Conservation (phyloP, 2,888 invertebrate species). For the Drosophila falleni region DNA sequence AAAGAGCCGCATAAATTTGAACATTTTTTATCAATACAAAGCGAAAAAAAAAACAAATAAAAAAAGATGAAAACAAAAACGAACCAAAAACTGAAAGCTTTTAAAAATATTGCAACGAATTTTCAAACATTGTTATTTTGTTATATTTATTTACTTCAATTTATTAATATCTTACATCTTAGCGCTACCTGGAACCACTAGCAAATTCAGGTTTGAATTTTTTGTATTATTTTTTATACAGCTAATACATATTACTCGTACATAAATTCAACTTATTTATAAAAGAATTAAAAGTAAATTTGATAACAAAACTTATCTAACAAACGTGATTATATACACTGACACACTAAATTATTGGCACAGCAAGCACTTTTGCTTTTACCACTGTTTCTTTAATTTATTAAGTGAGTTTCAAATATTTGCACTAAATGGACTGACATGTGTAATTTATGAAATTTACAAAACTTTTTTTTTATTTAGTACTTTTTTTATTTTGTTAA, state of each 20-base stretch:
- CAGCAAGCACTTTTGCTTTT: too few relatives aligned
- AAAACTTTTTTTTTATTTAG: too few relatives aligned
- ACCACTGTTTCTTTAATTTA: too few relatives aligned
- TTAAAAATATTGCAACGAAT: conserved; percentile 11
- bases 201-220: conserved; percentile 6
- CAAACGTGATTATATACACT: not conserved
- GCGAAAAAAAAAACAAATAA: conserved; percentile 50
- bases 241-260: conserved; percentile 17
- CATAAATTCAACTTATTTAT: conserved; percentile 57
- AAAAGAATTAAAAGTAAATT: conserved; percentile 31
- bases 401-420: too few relatives aligned
- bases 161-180: too few relatives aligned
- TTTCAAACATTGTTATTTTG: not conserved
- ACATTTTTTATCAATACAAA: conserved; percentile 79
- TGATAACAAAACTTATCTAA: conserved; percentile 30
- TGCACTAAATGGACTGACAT: too few relatives aligned
- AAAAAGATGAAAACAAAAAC: conserved; percentile 47
- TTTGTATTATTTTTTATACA: conserved; percentile 23
- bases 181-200: not conserved
- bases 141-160: not conserved
- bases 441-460: too few relatives aligned
- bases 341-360: too few relatives aligned
- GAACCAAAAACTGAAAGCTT: conserved; percentile 24
- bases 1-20: conserved; percentile 72
- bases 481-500: too few relatives aligned